Evolutionary conservation across 2,113 vertebrate genomes (phyloP).

Genomic region (Formicarius rufipectus): DNA sequence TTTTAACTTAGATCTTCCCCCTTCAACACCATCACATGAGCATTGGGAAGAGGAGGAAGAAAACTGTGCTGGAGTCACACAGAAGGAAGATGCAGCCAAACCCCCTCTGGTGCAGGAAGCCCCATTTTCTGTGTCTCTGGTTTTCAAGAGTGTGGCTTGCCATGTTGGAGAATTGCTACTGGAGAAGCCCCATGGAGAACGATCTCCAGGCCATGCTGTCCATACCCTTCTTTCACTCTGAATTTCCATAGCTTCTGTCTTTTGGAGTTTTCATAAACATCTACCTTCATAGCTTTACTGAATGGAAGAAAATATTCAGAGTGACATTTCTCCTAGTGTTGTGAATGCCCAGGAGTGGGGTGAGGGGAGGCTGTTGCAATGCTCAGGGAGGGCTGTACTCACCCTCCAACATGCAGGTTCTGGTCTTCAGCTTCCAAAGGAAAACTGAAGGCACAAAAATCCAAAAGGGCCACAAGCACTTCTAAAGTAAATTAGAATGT

Average conservation of each 20-base stretch:
- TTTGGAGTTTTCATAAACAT: background rate
- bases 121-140: background rate
- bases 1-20: background rate
- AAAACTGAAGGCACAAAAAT: background rate
- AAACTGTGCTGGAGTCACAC: background rate
- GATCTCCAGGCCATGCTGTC: background rate
- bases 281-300: background rate
- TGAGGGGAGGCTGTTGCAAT: fast-evolving
- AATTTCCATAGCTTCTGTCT: background rate
- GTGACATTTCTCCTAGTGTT: background rate
- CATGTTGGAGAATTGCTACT: background rate
- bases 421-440: background rate
- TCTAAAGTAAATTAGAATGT: background rate
- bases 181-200: background rate
- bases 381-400: background rate
- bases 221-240: background rate
- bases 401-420: background rate
- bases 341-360: background rate
- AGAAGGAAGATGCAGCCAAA: background rate
- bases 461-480: background rate
- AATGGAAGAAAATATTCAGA: background rate
- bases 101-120: background rate
- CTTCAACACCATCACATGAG: fast-evolving
- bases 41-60: background rate
- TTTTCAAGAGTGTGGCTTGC: background rate